These are phyloP conservation scores for Caenorhabditis remanei DNA, from an alignment of 1,140 invertebrate species.

Conservation along the genomic window DNA sequence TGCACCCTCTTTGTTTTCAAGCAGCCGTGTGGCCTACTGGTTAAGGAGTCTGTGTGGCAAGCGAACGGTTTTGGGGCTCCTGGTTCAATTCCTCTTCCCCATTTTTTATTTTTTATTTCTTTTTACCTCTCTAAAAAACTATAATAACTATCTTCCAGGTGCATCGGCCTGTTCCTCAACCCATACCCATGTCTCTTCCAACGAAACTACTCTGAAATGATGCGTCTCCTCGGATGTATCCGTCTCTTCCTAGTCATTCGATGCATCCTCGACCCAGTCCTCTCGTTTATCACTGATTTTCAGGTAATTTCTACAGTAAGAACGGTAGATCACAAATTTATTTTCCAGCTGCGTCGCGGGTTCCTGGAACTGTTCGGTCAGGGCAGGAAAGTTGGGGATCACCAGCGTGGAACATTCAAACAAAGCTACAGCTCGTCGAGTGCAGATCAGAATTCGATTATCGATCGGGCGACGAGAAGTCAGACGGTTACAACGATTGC, in stretches of 20 bases:
- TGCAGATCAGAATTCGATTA: conserved; percentile 22
- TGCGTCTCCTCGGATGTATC: conserved; percentile 60
- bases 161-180: conserved; percentile 59
- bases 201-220: conserved; percentile 65
- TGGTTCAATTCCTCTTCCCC: too few species aligned
- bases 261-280: conserved; percentile 65
- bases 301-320: conserved; percentile 39
- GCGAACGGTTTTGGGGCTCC: too few species aligned
- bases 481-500: conserved; percentile 54
- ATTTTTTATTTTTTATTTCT: too few species aligned
- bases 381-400: conserved; percentile 1
- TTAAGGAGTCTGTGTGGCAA: too few species aligned
- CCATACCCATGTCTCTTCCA: conserved; percentile 64
- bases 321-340: background rate
- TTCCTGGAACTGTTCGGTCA: conserved; percentile 50
- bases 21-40: too few species aligned
- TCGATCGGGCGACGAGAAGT: conserved; percentile 40
- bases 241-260: conserved; percentile 60
- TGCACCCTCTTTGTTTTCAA: too few species aligned
- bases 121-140: background rate
- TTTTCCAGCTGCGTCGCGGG: conserved; percentile 51
- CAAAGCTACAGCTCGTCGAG: conserved; percentile 57
- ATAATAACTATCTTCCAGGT: conserved; percentile 46
- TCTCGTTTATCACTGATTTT: conserved; percentile 65
- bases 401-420: conserved; percentile 55